These are phyloP conservation scores for Artemia franciscana DNA, from an alignment of 1,140 invertebrate species.

Conservation along the genomic window DNA sequence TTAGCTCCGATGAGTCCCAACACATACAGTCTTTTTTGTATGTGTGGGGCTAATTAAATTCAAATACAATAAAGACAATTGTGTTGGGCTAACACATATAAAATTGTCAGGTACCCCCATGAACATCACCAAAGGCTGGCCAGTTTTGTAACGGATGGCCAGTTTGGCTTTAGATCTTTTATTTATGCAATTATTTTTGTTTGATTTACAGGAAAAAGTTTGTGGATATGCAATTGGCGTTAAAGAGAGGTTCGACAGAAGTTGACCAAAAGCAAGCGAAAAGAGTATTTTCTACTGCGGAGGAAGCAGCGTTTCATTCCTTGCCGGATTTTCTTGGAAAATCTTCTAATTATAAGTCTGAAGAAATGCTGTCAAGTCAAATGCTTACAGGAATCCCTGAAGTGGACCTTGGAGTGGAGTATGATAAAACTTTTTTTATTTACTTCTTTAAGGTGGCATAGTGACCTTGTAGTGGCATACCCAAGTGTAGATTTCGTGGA, in stretches of 20 bases:
- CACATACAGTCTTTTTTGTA: no score
- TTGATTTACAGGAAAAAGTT: slow-evolving; percentile 58
- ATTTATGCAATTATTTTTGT: slow-evolving; percentile 6
- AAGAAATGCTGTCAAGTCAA: slow-evolving; percentile 99
- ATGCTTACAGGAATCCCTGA: slow-evolving; percentile 99
- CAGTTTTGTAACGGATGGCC: no score
- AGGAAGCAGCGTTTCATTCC: slow-evolving; percentile 58
- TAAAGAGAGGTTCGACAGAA: slow-evolving; percentile 45
- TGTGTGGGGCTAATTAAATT: no score
- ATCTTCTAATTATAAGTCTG: slow-evolving; percentile 55
- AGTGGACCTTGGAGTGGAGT: slow-evolving; percentile 94
- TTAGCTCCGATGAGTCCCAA: no score
- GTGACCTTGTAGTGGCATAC: no score
- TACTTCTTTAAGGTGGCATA: no score
- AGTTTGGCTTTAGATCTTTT: slow-evolving; percentile 9
- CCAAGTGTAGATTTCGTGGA: no score
- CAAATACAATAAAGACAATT: no score
- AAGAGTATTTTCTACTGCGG: slow-evolving; percentile 42
- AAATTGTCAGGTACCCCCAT: no score
- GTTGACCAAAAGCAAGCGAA: slow-evolving; percentile 21
- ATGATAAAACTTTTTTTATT: no score
- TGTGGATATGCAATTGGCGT: slow-evolving; percentile 75
- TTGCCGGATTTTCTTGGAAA: slow-evolving; percentile 64
- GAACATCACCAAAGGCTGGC: no score
- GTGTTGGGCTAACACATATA: no score